Evolutionary conservation across 64 coral and sea anemone genomes (phyloP).

Genomic region (Actinia tenebrosa): DNA sequence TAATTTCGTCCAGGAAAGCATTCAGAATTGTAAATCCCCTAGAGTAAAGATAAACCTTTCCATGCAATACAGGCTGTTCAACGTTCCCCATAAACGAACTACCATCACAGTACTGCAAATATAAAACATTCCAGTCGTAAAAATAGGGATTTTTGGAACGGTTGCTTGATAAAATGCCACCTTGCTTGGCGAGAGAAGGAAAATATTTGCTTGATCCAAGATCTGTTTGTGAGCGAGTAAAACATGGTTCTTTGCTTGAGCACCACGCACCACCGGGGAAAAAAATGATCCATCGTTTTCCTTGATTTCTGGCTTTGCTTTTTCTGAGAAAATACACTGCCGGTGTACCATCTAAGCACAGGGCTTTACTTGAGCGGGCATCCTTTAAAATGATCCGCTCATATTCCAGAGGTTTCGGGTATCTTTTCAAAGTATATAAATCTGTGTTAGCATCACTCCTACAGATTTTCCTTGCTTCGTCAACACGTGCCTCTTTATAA

Average conservation of each 20-base stretch:
- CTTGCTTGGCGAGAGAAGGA: neutral
- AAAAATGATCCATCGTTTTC: neutral
- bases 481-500: neutral
- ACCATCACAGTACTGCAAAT: conserved; percentile 74
- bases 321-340: conserved; percentile 5
- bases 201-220: neutral
- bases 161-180: conserved; percentile 46
- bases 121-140: conserved; percentile 78
- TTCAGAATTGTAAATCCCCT: conserved; percentile 62
- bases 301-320: neutral
- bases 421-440: neutral
- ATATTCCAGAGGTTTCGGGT: neutral
- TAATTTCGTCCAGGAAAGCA: conserved; percentile 57
- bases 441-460: neutral
- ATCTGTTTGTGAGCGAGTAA: neutral
- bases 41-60: conserved; percentile 43
- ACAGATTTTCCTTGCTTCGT: neutral
- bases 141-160: conserved; percentile 64
- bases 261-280: conserved; percentile 7
- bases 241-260: neutral
- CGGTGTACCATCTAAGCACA: conserved; percentile 3
- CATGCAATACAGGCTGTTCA: conserved; percentile 35
- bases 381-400: neutral
- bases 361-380: neutral
- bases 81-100: conserved; percentile 70